Conservation (phyloP, 2,113 vertebrate species). For the Ammodytes marinus region DNA sequence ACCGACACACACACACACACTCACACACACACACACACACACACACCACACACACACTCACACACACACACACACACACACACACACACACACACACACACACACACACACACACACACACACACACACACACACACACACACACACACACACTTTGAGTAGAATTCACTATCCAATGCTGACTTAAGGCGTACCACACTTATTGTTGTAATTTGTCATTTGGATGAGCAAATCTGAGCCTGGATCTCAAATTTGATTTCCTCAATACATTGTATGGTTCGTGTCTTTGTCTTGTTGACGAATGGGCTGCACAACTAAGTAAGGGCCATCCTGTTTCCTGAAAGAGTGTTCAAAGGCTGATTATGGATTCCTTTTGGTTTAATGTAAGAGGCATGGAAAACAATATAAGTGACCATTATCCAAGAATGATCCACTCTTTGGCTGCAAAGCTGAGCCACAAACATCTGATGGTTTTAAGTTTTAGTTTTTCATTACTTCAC, state of each 20-base stretch:
- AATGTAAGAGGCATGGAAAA: not conserved
- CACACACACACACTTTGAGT: constrained; percentile 53
- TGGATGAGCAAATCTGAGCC: not conserved
- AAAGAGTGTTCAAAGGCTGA: not conserved
- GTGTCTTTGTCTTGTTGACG: not conserved
- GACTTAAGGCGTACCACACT: not conserved
- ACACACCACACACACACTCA: not conserved
- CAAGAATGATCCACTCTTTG: not conserved
- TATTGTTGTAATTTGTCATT: constrained; percentile 1
- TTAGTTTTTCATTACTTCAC: constrained; percentile 11
- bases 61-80: not conserved
- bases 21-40: constrained; percentile 31
- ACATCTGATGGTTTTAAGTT: constrained; percentile 10
- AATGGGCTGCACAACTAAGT: not conserved
- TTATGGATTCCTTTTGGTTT: constrained; percentile 5
- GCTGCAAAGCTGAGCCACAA: not conserved
- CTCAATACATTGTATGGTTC: constrained; percentile 3
- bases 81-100: not conserved
- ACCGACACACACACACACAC: not conserved
- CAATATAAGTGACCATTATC: not conserved
- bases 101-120: not conserved
- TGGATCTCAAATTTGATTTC: not conserved
- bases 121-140: constrained; percentile 11
- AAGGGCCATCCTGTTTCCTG: not conserved
- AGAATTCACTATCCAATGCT: constrained; percentile 29